phyloP scores from a whole-genome alignment of 35 echinoderm and acorn worm species.

The Amphiura filiformis region DNA sequence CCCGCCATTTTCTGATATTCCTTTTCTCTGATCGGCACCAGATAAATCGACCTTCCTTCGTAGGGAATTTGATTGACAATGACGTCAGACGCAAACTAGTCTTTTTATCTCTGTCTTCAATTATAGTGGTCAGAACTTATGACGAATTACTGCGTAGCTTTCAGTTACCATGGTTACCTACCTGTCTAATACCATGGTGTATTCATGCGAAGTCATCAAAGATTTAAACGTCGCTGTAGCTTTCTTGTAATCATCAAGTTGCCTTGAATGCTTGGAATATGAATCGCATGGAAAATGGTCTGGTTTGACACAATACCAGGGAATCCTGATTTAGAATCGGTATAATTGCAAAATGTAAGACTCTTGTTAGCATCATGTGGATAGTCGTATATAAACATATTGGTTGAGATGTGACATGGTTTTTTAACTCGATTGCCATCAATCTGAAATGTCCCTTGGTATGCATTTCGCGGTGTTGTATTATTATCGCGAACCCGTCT shows the following conservation, averaged over 20 bases:
- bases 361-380: too few species aligned
- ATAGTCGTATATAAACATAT: slow-evolving; percentile 11
- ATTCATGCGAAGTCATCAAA: not conserved
- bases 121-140: too few species aligned
- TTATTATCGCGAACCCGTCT: not conserved
- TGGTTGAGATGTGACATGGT: not conserved
- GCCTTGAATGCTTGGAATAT: not conserved
- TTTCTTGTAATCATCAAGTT: not conserved
- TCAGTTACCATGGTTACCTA: too few species aligned
- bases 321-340: not conserved
- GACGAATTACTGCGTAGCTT: too few species aligned
- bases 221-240: not conserved
- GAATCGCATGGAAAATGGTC: not conserved
- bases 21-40: too few species aligned
- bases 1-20: too few species aligned
- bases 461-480: not conserved
- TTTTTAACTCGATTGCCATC: not conserved
- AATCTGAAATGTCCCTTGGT: not conserved
- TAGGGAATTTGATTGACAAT: too few species aligned
- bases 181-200: not conserved
- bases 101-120: too few species aligned
- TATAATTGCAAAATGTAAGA: slow-evolving; percentile 6
- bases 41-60: too few species aligned
- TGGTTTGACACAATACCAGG: not conserved
- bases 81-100: too few species aligned